phyloP scores from a whole-genome alignment of 1,140 invertebrate genomes.

The Ceratina calcarata region DNA sequence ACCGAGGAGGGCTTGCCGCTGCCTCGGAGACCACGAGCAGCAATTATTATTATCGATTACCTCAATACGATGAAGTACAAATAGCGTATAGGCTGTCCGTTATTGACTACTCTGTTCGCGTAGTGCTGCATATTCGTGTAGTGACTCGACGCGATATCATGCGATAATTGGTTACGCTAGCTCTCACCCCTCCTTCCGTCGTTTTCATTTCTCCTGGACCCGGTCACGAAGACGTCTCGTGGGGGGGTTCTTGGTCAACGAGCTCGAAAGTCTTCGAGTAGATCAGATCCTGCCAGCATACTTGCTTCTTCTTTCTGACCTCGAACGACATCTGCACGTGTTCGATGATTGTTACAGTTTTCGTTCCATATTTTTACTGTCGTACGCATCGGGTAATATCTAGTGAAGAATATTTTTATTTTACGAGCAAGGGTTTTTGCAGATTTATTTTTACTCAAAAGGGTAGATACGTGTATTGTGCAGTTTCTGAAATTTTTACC shows the following conservation, averaged over 20 bases:
- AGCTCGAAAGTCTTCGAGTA: background rate
- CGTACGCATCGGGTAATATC: background rate
- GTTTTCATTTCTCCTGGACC: background rate
- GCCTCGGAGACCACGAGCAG: slow-evolving; percentile 51
- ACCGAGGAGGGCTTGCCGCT: slow-evolving; percentile 43
- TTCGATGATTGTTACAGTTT: background rate
- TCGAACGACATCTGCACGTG: background rate
- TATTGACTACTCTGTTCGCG: slow-evolving; percentile 61
- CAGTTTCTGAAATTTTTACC: background rate
- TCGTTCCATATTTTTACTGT: background rate
- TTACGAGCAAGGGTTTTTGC: background rate
- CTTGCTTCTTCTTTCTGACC: background rate
- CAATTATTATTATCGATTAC: slow-evolving; percentile 74
- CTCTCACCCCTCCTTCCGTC: background rate
- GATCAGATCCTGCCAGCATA: background rate
- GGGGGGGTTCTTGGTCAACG: slow-evolving; percentile 29
- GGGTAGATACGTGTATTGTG: background rate
- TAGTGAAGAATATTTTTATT: background rate
- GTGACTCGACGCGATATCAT: slow-evolving; percentile 36
- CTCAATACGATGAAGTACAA: slow-evolving; percentile 66
- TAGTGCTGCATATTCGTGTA: slow-evolving; percentile 14
- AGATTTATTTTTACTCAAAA: background rate
- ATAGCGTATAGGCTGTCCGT: slow-evolving; percentile 64
- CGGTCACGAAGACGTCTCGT: no score
- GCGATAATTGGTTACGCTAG: slow-evolving; percentile 57